phyloP scores from a whole-genome alignment of 2,888 invertebrate genomes.

The Xestia ashworthii region DNA sequence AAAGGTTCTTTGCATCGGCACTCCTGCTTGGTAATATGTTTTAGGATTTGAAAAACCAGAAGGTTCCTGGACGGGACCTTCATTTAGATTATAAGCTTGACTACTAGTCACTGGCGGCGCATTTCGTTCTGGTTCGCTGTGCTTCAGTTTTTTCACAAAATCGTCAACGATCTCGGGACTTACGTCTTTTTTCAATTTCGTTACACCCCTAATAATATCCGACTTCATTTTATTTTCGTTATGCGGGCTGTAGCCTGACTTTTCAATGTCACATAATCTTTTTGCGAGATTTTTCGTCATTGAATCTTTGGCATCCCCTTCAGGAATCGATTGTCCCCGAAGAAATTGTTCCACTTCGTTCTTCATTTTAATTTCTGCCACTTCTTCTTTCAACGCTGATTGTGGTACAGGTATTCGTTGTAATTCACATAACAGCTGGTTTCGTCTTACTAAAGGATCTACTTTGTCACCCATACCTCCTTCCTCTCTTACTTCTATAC shows the following conservation, averaged over 20 bases:
- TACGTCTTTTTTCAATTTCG: conserved; percentile 69
- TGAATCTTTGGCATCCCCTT: conserved; percentile 63
- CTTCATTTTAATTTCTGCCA: conserved; percentile 77
- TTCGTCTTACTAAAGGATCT: conserved; percentile 71
- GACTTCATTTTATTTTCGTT: conserved; percentile 74
- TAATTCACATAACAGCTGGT: conserved; percentile 79
- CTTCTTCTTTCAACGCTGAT: conserved; percentile 72
- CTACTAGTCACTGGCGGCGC: conserved; percentile 33
- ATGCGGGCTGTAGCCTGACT: conserved; percentile 67
- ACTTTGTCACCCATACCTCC: conserved; percentile 35
- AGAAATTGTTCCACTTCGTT: conserved; percentile 76
- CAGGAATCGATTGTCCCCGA: conserved; percentile 59
- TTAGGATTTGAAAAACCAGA: conserved; percentile 9
- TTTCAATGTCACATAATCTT: conserved; percentile 75
- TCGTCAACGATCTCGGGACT: conserved; percentile 63
- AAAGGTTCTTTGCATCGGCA: not conserved
- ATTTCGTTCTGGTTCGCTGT: conserved; percentile 68
- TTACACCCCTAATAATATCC: conserved; percentile 72
- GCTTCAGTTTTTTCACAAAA: conserved; percentile 73
- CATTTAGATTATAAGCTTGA: conserved; percentile 40
- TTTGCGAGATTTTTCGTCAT: conserved; percentile 72
- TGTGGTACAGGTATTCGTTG: conserved; percentile 74
- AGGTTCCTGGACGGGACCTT: not conserved
- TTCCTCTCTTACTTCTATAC: conserved; percentile 56
- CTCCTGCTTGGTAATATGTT: not conserved